These are phyloP conservation scores for Eclectus roratus DNA, from an alignment of 2,113 vertebrate species.

Conservation along the genomic window DNA sequence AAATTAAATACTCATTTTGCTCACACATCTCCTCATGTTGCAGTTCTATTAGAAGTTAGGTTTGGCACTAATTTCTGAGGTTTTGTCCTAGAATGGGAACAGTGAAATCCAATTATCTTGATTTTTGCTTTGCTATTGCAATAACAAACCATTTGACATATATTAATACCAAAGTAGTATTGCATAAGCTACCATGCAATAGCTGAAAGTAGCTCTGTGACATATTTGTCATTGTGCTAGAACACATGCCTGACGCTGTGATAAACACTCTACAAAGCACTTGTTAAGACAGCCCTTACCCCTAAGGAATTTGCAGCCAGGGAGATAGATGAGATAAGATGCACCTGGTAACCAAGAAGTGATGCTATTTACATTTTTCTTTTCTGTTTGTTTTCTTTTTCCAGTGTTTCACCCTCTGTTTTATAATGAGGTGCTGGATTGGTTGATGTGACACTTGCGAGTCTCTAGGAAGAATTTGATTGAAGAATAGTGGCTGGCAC, in stretches of 20 bases:
- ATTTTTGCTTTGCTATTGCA: not conserved
- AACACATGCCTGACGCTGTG: not conserved
- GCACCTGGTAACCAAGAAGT: constrained; percentile 56
- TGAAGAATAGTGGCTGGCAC: constrained; percentile 39
- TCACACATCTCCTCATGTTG: not conserved
- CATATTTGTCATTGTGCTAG: not conserved
- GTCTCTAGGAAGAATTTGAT: not conserved
- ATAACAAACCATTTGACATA: not conserved
- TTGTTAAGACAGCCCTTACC: constrained; percentile 30
- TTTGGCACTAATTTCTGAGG: not conserved
- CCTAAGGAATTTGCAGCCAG: constrained; percentile 41
- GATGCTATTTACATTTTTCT: constrained; percentile 58
- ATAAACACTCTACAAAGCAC: constrained; percentile 27
- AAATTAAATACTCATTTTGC: not conserved
- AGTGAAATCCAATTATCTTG: not conserved
- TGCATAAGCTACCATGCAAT: not conserved
- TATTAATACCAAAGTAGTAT: not conserved
- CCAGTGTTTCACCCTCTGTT: constrained; percentile 15
- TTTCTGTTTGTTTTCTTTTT: constrained; percentile 60
- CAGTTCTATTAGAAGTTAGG: not conserved
- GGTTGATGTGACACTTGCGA: constrained; percentile 46
- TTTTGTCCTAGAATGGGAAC: not conserved
- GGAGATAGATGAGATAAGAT: constrained; percentile 64
- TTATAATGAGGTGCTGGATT: constrained; percentile 56
- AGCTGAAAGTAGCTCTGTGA: not conserved